phyloP scores from a whole-genome alignment of 2,797 vertebrate genomes.

The Aulostomus chinensis region DNA sequence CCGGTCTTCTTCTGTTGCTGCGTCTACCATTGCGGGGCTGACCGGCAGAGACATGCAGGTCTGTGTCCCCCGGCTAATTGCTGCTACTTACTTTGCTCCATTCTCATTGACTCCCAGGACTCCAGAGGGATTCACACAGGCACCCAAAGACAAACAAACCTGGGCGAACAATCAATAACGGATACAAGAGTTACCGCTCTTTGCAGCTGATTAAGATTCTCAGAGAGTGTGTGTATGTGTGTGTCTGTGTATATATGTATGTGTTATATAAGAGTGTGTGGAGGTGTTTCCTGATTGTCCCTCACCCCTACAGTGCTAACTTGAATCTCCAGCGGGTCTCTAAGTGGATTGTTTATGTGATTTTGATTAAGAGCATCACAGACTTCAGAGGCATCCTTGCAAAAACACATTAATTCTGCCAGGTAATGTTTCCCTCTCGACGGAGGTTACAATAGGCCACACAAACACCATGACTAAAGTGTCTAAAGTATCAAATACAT shows the following conservation, averaged over 20 bases:
- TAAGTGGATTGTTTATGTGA: constrained; percentile 59
- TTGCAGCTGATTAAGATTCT: constrained; percentile 73
- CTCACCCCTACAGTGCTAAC: constrained; percentile 36
- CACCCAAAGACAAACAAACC: constrained; percentile 78
- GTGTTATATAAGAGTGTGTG: constrained; percentile 27
- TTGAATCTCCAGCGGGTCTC: constrained; percentile 48
- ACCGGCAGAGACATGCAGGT: constrained; percentile 61
- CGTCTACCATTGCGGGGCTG: constrained; percentile 44
- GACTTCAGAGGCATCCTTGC: constrained; percentile 31
- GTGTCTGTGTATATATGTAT: constrained; percentile 19
- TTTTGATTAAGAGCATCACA: constrained; percentile 59
- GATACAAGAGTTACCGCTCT: constrained; percentile 69
- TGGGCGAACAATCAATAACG: constrained; percentile 73
- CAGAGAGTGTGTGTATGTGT: constrained; percentile 23
- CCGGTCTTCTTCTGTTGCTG: constrained; percentile 34
- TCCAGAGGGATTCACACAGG: constrained; percentile 62
- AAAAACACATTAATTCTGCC: constrained; percentile 30
- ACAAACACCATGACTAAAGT: too few species aligned
- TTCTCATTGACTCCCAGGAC: constrained; percentile 71
- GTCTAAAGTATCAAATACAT: too few species aligned
- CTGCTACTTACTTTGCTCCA: constrained; percentile 59
- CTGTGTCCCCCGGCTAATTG: constrained; percentile 75
- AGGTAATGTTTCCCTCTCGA: constrained; percentile 53
- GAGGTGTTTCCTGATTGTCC: constrained; percentile 46
- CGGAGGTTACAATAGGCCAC: too few species aligned